Conservation (phyloP, 2,888 invertebrate genomes). For the Acanthosepion lycidas region DNA sequence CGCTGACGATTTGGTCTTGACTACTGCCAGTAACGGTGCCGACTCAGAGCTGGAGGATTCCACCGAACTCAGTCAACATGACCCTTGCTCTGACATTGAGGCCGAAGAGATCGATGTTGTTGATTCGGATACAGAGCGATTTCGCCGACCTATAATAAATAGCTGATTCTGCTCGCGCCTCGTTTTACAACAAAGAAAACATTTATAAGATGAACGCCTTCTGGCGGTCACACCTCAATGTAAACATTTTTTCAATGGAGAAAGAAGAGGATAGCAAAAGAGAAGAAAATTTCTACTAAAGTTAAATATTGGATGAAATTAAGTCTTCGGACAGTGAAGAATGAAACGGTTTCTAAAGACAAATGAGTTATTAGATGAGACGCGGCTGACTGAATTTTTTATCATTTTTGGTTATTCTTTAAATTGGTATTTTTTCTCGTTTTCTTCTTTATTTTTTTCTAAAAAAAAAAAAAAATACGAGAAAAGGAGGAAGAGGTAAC, state of each 20-base stretch:
- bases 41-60: conserved; percentile 53
- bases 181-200: not conserved
- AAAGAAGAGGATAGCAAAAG: not conserved
- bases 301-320: not conserved
- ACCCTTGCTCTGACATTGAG: conserved; percentile 55
- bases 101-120: conserved; percentile 68
- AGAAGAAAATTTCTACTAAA: not conserved
- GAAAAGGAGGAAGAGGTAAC: not conserved
- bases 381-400: not conserved
- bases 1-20: not conserved
- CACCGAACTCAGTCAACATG: conserved; percentile 48
- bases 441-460: not conserved
- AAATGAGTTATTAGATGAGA: not conserved
- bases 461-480: not conserved
- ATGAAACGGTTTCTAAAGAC: not conserved
- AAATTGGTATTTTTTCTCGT: not conserved
- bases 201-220: not conserved
- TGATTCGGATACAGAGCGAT: conserved; percentile 58
- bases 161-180: conserved; percentile 39
- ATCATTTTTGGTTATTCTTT: not conserved
- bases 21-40: conserved; percentile 49
- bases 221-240: not conserved
- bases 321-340: not conserved
- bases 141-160: not conserved
- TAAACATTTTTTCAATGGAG: not conserved